Conservation (phyloP, 2,113 vertebrate species). For the Probosciger aterrimus region DNA sequence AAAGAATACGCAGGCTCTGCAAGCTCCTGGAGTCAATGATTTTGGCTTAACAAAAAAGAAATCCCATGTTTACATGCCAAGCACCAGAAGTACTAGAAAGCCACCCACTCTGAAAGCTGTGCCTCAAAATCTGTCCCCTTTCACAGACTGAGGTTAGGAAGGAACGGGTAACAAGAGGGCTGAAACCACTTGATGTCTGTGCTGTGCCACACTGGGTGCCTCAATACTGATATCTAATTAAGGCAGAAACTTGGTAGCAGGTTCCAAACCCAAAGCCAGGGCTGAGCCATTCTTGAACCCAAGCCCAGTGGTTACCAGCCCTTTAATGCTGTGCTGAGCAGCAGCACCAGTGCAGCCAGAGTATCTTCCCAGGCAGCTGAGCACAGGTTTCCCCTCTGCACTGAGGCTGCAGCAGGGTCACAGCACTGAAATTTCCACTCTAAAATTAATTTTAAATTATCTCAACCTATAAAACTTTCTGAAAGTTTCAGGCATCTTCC, state of each 20-base stretch:
- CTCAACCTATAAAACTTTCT: background rate
- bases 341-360: accelerated
- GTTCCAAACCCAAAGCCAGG: background rate
- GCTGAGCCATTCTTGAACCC: accelerated
- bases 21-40: background rate
- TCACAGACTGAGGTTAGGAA: background rate
- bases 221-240: background rate
- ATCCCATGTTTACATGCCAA: background rate
- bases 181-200: background rate
- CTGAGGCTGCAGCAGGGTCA: background rate
- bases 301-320: background rate
- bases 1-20: background rate
- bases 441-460: background rate
- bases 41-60: background rate
- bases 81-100: background rate
- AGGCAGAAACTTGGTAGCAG: background rate
- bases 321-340: background rate
- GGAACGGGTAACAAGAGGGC: background rate
- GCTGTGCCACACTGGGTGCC: accelerated
- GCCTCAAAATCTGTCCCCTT: background rate
- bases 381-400: background rate
- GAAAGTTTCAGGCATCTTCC: background rate
- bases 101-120: background rate
- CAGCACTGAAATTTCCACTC: background rate
- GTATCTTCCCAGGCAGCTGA: background rate